Conservation (phyloP, 35 echinoderm and acorn worm genomes). For the Patiria miniata region DNA sequence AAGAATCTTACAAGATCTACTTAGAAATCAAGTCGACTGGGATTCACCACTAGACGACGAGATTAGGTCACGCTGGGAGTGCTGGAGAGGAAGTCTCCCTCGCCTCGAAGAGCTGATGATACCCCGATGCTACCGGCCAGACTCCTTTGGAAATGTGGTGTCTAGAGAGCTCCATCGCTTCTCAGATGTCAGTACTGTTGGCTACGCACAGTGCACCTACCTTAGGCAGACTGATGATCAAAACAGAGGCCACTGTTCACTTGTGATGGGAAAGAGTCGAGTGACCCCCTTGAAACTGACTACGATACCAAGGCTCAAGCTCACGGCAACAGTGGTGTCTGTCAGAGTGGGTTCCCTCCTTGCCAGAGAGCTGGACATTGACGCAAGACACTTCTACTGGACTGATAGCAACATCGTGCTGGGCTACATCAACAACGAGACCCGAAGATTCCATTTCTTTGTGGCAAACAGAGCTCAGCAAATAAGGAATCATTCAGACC, state of each 20-base stretch:
- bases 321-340: slow-evolving; percentile 39
- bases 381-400: slow-evolving; percentile 43
- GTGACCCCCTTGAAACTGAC: slow-evolving; percentile 11
- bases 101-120: slow-evolving; percentile 20
- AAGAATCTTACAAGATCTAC: too few species aligned
- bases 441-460: slow-evolving; percentile 51
- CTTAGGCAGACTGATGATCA: slow-evolving; percentile 32
- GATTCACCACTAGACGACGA: too few species aligned
- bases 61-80: too few species aligned
- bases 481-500: slow-evolving; percentile 50
- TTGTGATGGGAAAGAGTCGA: slow-evolving; percentile 37
- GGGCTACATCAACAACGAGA: slow-evolving; percentile 61
- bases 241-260: slow-evolving; percentile 22
- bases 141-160: slow-evolving; percentile 37
- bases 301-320: slow-evolving; percentile 30
- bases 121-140: slow-evolving; percentile 50
- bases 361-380: slow-evolving; percentile 22
- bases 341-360: slow-evolving; percentile 35
- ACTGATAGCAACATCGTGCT: slow-evolving; percentile 60
- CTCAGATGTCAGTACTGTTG: slow-evolving; percentile 44
- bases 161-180: slow-evolving; percentile 44
- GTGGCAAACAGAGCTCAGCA: slow-evolving; percentile 24
- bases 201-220: slow-evolving; percentile 57
- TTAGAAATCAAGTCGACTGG: too few species aligned
- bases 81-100: too few species aligned